These are phyloP conservation scores for Sebastes alutus DNA, from an alignment of 2,797 vertebrate genomes.

Conservation along the genomic window DNA sequence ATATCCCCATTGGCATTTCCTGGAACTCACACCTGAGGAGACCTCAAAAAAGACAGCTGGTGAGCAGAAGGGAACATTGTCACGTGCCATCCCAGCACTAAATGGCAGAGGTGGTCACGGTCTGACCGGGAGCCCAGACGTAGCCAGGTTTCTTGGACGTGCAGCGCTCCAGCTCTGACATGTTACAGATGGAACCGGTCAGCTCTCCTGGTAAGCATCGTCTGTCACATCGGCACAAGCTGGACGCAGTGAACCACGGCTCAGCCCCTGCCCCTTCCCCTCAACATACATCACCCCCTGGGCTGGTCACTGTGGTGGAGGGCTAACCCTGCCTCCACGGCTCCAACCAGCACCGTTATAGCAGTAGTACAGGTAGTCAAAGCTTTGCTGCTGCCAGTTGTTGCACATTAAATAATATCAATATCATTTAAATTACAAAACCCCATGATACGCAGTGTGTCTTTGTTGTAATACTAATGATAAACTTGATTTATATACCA, in stretches of 20 bases:
- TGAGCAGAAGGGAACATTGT: neutral
- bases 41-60: neutral
- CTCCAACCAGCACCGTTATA: neutral
- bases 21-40: neutral
- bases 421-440: neutral
- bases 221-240: slow-evolving; percentile 40
- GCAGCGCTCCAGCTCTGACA: slow-evolving; percentile 9
- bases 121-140: neutral
- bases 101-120: slow-evolving; percentile 36
- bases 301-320: neutral
- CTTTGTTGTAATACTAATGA: neutral
- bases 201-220: slow-evolving; percentile 36
- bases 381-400: neutral
- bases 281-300: slow-evolving; percentile 21
- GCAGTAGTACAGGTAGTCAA: neutral
- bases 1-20: neutral
- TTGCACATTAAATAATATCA: neutral
- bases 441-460: neutral
- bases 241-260: slow-evolving; percentile 20
- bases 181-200: slow-evolving; percentile 37
- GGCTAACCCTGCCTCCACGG: neutral
- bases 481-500: no score
- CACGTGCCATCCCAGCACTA: neutral
- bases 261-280: slow-evolving; percentile 7
- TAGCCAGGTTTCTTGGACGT: slow-evolving; percentile 6